Conservation (phyloP, 2,113 vertebrate species). For the Rhabdomys dilectus region DNA sequence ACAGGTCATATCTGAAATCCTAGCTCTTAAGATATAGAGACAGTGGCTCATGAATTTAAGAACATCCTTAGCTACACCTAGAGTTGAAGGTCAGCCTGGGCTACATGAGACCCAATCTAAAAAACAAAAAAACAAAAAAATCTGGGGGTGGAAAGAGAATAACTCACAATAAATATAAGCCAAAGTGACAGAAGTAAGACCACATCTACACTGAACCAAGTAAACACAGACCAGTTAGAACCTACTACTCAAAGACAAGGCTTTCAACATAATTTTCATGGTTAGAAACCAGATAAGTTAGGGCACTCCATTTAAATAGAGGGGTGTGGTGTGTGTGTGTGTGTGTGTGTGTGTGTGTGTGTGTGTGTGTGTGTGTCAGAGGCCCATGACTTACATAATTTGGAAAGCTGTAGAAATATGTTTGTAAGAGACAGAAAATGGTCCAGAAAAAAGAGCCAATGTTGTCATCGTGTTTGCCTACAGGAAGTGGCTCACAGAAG, state of each 20-base stretch:
- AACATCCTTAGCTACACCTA: background rate
- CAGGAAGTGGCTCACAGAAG: background rate
- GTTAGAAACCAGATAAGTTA: slow-evolving; percentile 27
- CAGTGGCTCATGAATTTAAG: background rate
- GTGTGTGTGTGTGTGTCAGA: background rate
- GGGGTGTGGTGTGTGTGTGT: background rate
- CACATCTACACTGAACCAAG: slow-evolving; percentile 30
- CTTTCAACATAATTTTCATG: background rate
- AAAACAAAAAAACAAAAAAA: background rate
- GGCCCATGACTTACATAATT: background rate
- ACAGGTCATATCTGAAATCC: background rate
- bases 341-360: background rate
- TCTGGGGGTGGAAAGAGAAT: background rate
- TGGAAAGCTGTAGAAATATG: slow-evolving; percentile 13
- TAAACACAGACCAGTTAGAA: slow-evolving; percentile 39
- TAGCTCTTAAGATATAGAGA: background rate
- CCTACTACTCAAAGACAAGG: background rate
- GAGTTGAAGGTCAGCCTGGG: background rate
- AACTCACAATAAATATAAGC: background rate
- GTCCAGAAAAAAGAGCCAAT: background rate
- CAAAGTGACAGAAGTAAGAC: slow-evolving; percentile 25
- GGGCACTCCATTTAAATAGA: background rate
- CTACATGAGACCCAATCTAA: background rate
- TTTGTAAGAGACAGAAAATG: background rate
- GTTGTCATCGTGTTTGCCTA: background rate